A percentile compares a stretch with the other conserved stretches of the same genome.
These are phyloP conservation scores for Cynopterus sphinx DNA, from an alignment of 2,797 vertebrate species.

Conservation along the genomic window DNA sequence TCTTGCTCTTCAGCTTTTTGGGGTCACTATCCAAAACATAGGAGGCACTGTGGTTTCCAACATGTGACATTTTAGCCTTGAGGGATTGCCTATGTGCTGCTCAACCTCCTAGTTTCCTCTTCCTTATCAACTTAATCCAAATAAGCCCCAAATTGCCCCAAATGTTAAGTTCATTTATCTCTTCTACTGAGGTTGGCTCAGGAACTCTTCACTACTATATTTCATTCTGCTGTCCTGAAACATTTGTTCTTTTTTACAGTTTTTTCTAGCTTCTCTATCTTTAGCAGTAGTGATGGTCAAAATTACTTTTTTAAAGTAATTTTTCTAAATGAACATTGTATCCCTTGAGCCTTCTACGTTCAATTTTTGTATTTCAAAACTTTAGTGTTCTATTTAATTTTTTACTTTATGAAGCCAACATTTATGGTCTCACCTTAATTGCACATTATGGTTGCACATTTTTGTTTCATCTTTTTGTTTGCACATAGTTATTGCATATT, in stretches of 20 bases:
- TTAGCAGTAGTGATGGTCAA: not conserved
- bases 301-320: not conserved
- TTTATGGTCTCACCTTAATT: not conserved
- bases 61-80: not conserved
- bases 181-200: not conserved
- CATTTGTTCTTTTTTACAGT: not conserved
- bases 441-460: no score
- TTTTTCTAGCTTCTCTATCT: not conserved
- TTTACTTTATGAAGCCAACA: not conserved
- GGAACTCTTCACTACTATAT: not conserved
- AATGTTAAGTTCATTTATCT: not conserved
- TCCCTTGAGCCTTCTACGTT: not conserved
- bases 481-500: not conserved
- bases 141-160: no score
- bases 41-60: not conserved
- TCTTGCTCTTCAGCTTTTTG: not conserved
- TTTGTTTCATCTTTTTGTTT: not conserved
- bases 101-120: not conserved
- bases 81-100: no score
- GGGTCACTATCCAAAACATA: not conserved
- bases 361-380: not conserved
- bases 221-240: not conserved
- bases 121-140: not conserved
- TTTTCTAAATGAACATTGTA: not conserved
- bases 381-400: not conserved